A percentile compares a stretch with the other conserved stretches of the same genome.
These are phyloP conservation scores for Bombus affinis DNA, from an alignment of 1,140 invertebrate species.

Conservation along the genomic window DNA sequence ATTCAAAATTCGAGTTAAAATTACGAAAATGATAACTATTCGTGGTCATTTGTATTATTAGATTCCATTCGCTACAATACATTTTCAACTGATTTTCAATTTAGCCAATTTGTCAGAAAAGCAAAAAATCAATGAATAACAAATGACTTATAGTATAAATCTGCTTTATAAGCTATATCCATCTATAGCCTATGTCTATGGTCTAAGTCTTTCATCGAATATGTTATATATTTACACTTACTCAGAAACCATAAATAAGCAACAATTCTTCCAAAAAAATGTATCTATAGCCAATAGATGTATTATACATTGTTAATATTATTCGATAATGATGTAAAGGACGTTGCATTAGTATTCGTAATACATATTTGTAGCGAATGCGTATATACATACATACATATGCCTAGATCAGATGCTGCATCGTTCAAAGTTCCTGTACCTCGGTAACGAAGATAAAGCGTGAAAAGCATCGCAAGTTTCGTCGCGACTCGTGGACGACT, in stretches of 20 bases:
- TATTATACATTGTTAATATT: background rate
- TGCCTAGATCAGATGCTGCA: background rate
- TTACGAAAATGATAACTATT: too few relatives aligned
- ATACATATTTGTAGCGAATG: background rate
- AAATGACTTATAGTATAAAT: background rate
- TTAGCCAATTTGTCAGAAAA: too few relatives aligned
- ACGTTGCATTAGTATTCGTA: background rate
- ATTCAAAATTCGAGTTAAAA: too few relatives aligned
- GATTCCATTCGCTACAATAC: too few relatives aligned
- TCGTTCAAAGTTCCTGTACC: background rate
- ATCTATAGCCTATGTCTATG: too few relatives aligned
- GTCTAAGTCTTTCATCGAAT: background rate
- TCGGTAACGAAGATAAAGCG: slow-evolving; percentile 7
- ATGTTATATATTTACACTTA: background rate
- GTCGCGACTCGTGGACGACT: background rate
- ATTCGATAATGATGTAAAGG: background rate
- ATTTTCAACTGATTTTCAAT: too few relatives aligned
- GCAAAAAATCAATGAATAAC: background rate
- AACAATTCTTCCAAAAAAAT: background rate
- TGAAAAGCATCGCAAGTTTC: background rate
- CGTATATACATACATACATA: background rate
- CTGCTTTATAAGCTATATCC: background rate
- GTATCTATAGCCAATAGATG: background rate
- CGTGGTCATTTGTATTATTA: too few relatives aligned
- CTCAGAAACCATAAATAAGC: background rate